phyloP scores from a whole-genome alignment of 2,888 invertebrate species.

The Heliconius hortense region DNA sequence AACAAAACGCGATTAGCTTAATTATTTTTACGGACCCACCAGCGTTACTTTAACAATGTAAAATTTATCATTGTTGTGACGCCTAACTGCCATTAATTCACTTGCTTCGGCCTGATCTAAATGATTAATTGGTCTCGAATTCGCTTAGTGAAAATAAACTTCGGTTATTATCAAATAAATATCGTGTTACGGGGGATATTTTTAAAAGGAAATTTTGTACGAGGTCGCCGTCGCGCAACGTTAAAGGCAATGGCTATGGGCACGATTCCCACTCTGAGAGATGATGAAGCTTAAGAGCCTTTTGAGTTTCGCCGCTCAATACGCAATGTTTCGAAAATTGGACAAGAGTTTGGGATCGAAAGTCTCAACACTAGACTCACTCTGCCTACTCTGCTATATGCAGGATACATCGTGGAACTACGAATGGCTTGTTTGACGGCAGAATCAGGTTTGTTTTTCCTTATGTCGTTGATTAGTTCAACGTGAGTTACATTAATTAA shows the following conservation, averaged over 20 bases:
- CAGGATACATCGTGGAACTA: too few relatives aligned
- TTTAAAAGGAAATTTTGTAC: neutral
- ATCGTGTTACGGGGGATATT: neutral
- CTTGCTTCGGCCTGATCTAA: conserved; percentile 20
- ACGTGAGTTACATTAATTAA: too few relatives aligned
- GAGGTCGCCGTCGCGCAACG: neutral
- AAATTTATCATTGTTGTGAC: conserved; percentile 27
- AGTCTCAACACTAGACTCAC: too few relatives aligned
- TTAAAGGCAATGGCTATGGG: neutral
- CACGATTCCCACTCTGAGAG: too few relatives aligned
- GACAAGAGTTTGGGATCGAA: too few relatives aligned
- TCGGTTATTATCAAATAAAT: neutral
- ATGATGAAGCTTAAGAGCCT: too few relatives aligned
- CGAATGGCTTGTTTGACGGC: too few relatives aligned
- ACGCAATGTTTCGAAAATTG: too few relatives aligned
- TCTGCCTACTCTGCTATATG: too few relatives aligned
- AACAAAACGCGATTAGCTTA: neutral
- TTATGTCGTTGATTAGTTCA: too few relatives aligned
- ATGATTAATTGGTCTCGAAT: conserved; percentile 22
- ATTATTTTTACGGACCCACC: conserved; percentile 19
- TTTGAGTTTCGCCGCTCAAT: too few relatives aligned
- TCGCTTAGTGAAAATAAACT: conserved; percentile 20
- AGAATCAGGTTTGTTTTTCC: too few relatives aligned
- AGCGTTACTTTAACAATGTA: conserved; percentile 20
- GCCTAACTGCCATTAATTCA: conserved; percentile 24